Conservation (phyloP, 2,797 vertebrate species). For the Sebastes steindachneri region DNA sequence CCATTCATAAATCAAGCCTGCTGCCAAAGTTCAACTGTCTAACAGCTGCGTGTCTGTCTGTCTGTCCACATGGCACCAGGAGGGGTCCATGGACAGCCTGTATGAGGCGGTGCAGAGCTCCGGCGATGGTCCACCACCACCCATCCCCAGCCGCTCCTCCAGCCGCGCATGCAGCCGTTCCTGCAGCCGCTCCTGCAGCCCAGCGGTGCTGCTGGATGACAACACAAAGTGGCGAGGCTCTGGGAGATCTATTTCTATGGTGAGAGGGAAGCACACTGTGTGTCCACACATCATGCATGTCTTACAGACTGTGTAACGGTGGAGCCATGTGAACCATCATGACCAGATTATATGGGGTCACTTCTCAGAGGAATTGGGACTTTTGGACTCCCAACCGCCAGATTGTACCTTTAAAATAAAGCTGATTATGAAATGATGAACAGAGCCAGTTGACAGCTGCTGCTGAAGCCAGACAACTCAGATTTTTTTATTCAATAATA, state of each 20-base stretch:
- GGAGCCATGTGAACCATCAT: neutral
- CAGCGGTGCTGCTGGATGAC: slow-evolving; percentile 62
- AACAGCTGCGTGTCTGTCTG: slow-evolving; percentile 20
- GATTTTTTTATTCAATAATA: neutral
- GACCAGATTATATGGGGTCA: slow-evolving; percentile 3
- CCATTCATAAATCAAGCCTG: slow-evolving; percentile 20
- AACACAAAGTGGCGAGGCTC: slow-evolving; percentile 64
- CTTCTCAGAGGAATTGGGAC: slow-evolving; percentile 24
- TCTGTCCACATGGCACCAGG: slow-evolving; percentile 63
- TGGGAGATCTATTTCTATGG: slow-evolving; percentile 82
- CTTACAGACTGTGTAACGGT: neutral
- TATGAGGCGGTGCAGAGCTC: slow-evolving; percentile 89
- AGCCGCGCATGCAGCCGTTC: slow-evolving; percentile 65
- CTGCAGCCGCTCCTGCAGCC: slow-evolving; percentile 72
- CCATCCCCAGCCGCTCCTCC: slow-evolving; percentile 68
- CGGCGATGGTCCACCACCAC: slow-evolving; percentile 70
- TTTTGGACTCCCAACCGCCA: slow-evolving; percentile 9
- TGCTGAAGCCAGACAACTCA: neutral
- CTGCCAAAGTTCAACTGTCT: neutral
- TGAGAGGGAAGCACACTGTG: slow-evolving; percentile 49
- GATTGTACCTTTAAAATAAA: slow-evolving; percentile 53
- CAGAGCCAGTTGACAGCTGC: slow-evolving; percentile 51
- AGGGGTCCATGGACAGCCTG: slow-evolving; percentile 93
- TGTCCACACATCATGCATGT: neutral
- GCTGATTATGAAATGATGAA: slow-evolving; percentile 69